Conservation (phyloP, 2,888 invertebrate species). For the Eutolmus rufibarbis region DNA sequence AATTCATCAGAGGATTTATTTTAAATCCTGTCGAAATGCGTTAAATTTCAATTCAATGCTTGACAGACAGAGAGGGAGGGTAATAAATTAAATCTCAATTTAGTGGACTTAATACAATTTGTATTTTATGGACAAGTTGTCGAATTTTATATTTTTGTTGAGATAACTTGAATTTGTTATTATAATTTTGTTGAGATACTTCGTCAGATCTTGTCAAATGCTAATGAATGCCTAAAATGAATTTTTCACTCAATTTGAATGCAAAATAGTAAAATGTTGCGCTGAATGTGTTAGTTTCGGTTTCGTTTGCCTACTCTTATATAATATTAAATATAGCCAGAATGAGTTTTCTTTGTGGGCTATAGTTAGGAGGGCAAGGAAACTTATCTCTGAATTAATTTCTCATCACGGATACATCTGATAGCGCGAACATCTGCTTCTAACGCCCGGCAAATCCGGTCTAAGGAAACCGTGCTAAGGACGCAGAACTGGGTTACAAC, state of each 20-base stretch:
- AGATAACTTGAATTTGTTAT: background rate
- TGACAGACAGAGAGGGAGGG: too few relatives aligned
- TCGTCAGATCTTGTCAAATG: background rate
- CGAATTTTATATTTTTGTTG: too few relatives aligned
- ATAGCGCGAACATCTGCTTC: constrained; percentile 11
- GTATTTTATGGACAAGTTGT: background rate
- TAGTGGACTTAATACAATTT: background rate
- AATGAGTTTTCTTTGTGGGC: background rate
- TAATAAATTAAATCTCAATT: too few relatives aligned
- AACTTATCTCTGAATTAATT: constrained; percentile 6
- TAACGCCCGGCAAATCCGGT: background rate
- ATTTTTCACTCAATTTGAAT: background rate
- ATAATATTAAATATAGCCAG: background rate
- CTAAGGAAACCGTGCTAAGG: background rate
- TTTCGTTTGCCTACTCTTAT: background rate
- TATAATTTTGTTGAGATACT: background rate
- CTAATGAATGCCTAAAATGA: background rate
- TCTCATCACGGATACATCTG: background rate
- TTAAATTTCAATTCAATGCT: background rate
- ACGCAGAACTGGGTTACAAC: background rate
- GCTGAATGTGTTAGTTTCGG: background rate
- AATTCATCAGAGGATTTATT: background rate
- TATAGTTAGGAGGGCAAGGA: background rate
- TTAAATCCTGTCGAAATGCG: background rate
- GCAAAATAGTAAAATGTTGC: background rate